Percentiles rank a stretch among this genome's conserved stretches.
These are phyloP conservation scores for Congeria kusceri DNA, from an alignment of 2,888 invertebrate genomes.

Conservation along the genomic window DNA sequence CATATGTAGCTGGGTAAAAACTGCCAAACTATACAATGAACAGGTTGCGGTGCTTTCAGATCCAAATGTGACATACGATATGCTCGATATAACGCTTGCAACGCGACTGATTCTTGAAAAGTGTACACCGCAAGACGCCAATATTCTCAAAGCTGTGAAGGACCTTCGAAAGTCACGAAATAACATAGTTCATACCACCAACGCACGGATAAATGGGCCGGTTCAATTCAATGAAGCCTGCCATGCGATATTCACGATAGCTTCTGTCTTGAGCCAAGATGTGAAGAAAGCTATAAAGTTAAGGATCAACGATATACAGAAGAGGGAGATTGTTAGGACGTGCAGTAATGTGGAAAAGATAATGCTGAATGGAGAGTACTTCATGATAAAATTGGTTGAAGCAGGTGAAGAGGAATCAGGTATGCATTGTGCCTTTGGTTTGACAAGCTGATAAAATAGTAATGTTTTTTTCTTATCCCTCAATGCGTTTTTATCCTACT, in stretches of 20 bases:
- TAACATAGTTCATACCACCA: conserved; percentile 16
- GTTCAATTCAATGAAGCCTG: conserved; percentile 9
- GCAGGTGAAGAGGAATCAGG: conserved; percentile 8
- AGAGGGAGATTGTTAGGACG: conserved; percentile 12
- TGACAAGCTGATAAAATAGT: too few species aligned
- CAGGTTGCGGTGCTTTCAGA: not conserved
- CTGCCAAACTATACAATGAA: not conserved
- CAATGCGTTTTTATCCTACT: too few species aligned
- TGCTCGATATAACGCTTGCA: conserved; percentile 22
- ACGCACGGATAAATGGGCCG: conserved; percentile 10
- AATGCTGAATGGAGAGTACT: conserved; percentile 6
- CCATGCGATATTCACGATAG: conserved; percentile 1
- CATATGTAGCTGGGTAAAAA: conserved; percentile 3
- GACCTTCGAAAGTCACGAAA: conserved; percentile 21
- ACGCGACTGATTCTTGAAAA: conserved; percentile 13
- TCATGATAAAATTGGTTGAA: conserved; percentile 30
- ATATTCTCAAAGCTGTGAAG: not conserved
- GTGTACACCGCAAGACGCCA: not conserved
- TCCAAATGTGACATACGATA: conserved; percentile 6
- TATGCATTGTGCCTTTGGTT: not conserved
- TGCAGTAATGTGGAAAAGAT: conserved; percentile 23
- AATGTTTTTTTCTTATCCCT: too few species aligned
- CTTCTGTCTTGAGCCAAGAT: conserved; percentile 2
- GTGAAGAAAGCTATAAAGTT: conserved; percentile 6
- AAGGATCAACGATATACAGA: conserved; percentile 11